A percentile compares a stretch with the other conserved stretches of the same genome.
These are phyloP conservation scores for Gnathonemus echidnorhynchus DNA, from an alignment of 2,113 vertebrate genomes.

Conservation along the genomic window DNA sequence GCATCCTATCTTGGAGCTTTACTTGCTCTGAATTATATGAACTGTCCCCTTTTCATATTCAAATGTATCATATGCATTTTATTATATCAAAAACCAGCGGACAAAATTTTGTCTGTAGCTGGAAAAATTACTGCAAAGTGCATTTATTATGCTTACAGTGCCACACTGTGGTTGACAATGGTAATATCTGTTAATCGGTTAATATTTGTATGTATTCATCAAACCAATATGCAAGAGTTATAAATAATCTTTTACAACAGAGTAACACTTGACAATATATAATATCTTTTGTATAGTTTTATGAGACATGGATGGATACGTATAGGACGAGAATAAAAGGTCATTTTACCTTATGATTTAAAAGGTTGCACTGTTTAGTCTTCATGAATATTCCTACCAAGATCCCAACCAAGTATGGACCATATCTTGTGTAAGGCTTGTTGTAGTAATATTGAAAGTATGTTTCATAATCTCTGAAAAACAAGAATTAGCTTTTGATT, in stretches of 20 bases:
- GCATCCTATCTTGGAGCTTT: not conserved
- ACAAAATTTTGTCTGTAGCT: not conserved
- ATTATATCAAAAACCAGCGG: not conserved
- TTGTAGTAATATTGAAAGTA: slow-evolving; percentile 72
- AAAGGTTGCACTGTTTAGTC: slow-evolving; percentile 46
- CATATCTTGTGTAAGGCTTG: slow-evolving; percentile 72
- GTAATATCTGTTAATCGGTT: not conserved
- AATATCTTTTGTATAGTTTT: not conserved
- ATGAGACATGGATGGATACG: not conserved
- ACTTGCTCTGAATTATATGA: not conserved
- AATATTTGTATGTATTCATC: not conserved
- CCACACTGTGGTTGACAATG: not conserved
- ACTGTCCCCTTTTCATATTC: not conserved
- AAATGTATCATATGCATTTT: not conserved
- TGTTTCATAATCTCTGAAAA: slow-evolving; percentile 49
- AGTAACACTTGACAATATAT: not conserved
- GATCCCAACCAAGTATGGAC: slow-evolving; percentile 72
- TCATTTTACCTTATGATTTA: slow-evolving; percentile 60
- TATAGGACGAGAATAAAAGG: not conserved
- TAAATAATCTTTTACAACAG: not conserved
- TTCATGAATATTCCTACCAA: slow-evolving; percentile 62
- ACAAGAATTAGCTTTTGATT: not conserved
- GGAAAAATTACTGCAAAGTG: not conserved
- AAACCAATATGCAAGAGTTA: not conserved
- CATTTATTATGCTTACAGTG: not conserved